A percentile compares a stretch with the other conserved stretches of the same genome.
Evolutionary conservation across 2,113 vertebrate species (phyloP).

Genomic region (Callionymus lyra): DNA sequence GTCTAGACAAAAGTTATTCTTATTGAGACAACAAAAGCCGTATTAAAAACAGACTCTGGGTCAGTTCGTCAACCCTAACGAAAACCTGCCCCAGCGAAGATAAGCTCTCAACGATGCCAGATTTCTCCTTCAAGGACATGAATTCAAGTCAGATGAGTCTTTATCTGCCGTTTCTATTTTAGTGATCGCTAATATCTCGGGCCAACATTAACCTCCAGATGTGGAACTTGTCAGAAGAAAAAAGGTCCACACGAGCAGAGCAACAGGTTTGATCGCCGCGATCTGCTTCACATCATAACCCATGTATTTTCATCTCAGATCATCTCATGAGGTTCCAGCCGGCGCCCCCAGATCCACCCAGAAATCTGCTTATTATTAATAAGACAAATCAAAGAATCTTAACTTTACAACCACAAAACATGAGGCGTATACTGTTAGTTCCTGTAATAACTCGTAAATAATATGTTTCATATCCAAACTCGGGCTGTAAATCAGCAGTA

Average conservation of each 20-base stretch:
- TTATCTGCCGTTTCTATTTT: no score
- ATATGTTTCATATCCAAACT: not conserved
- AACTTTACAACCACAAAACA: not conserved
- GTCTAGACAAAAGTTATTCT: no score
- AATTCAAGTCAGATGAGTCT: no score
- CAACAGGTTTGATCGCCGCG: not conserved
- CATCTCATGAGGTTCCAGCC: not conserved
- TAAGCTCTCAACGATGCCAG: no score
- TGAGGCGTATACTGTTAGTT: not conserved
- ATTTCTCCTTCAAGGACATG: no score
- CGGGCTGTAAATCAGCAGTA: slow-evolving; percentile 1
- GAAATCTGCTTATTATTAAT: not conserved
- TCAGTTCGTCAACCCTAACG: no score
- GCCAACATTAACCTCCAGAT: slow-evolving; percentile 7
- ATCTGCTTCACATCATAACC: not conserved
- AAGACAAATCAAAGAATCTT: not conserved
- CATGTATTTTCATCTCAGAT: not conserved
- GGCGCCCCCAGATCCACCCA: not conserved
- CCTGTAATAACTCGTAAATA: slow-evolving; percentile 1
- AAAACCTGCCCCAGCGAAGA: no score
- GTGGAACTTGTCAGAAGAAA: not conserved
- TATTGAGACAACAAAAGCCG: no score
- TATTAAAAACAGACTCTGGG: no score
- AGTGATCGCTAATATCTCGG: slow-evolving; percentile 3
- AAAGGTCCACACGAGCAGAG: no score